Conservation (phyloP, 1,140 invertebrate genomes). For the Micrasema longulum region DNA sequence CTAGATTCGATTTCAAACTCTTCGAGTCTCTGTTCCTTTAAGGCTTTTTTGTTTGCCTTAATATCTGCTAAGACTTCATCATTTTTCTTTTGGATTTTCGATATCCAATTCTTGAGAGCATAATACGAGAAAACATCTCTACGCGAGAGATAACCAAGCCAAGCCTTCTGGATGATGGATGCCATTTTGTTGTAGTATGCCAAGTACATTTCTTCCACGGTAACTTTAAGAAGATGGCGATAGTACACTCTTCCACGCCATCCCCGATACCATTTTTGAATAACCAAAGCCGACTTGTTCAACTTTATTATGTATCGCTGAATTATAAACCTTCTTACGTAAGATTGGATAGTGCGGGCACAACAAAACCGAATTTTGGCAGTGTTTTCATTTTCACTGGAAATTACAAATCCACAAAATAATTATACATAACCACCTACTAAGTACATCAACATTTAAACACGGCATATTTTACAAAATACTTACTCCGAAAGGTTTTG, state of each 20-base stretch:
- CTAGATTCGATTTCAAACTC: slow-evolving; percentile 63
- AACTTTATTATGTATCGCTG: slow-evolving; percentile 24
- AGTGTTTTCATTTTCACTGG: background rate
- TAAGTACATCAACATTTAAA: no score
- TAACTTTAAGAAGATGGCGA: slow-evolving; percentile 5
- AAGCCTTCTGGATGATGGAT: slow-evolving; percentile 57
- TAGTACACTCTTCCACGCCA: slow-evolving; percentile 30
- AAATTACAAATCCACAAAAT: slow-evolving; percentile 4
- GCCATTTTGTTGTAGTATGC: slow-evolving; percentile 38
- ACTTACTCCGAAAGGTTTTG: slow-evolving; percentile 32
- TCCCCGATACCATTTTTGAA: slow-evolving; percentile 38
- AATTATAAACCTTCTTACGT: slow-evolving; percentile 38
- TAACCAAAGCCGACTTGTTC: slow-evolving; percentile 14
- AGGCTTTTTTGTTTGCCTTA: slow-evolving; percentile 60
- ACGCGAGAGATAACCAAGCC: slow-evolving; percentile 63
- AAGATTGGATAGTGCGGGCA: slow-evolving; percentile 31
- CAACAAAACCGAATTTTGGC: background rate
- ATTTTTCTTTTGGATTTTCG: slow-evolving; percentile 59
- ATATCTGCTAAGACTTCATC: slow-evolving; percentile 60
- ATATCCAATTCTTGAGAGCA: slow-evolving; percentile 62
- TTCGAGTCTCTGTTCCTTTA: slow-evolving; percentile 59
- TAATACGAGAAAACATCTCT: slow-evolving; percentile 62
- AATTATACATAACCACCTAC: no score
- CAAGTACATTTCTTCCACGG: slow-evolving; percentile 28
- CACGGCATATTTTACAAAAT: no score